Evolutionary conservation across 2,888 invertebrate species (phyloP), one percentile per base, ranked within the genome.

Genomic region (Tillus elongatus): DNA sequence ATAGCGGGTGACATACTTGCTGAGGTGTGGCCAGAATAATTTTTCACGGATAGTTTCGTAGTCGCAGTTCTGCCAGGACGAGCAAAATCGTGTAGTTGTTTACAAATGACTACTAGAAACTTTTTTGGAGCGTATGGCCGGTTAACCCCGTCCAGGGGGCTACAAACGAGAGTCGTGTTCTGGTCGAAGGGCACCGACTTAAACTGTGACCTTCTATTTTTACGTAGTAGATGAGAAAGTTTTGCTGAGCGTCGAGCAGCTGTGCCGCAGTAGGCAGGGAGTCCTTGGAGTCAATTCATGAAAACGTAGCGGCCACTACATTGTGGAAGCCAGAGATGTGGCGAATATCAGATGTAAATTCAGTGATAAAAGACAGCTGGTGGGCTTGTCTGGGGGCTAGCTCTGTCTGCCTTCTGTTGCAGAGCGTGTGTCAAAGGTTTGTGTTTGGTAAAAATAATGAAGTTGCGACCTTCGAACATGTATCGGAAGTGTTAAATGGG

Each of bases 311-410:
- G 2, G 32, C 37, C 3, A 37, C 32, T 10, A 33, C 14, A 14
- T 37, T 37, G 13, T 12, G n/a, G n/a, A 3, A 10, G n/a, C 37
- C 32, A 2, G 11, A n/a, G 2, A 33, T 13, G 26, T 37, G 19
- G 1, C 14, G 24, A n/a, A 37, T 16, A 6, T 37, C 14, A 1
- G 37, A 13, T 3, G 37, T 32, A 16, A 37, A 37, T 33, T 37
- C 27, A 6, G 37, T 10, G n/a, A 37, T 37, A 15, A 10, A 33
- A 3, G 26, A 12, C 2, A 37, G 14, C 11, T 37, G 32, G 2
- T 32, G 37, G 9, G 13, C 10, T 36, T 36, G 36, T 4, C 30
- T 26, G n/a, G 2, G 33, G 29, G 14, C 9, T 11, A 9, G 35
- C 15, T 36, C 15, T 30, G 9, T 36, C 19, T 10, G 27, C 14